phyloP scores from a whole-genome alignment of 1,140 invertebrate genomes.

The Aphaenogaster floridana region DNA sequence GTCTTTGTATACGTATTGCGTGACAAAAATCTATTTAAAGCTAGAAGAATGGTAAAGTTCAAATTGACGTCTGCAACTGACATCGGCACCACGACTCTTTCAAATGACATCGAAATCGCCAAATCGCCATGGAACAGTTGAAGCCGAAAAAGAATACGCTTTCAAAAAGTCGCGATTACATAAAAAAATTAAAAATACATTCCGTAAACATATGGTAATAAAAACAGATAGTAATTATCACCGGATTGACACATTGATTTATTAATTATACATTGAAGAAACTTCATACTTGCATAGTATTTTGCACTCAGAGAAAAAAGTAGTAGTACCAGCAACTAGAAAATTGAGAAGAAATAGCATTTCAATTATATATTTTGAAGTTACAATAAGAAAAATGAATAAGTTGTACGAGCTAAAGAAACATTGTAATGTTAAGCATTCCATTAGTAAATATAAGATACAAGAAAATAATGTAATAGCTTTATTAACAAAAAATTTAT shows the following conservation, averaged over 20 bases:
- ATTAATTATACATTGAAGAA: neutral
- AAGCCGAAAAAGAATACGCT: neutral
- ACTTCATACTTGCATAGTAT: neutral
- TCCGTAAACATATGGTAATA: neutral
- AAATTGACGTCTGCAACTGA: conserved; percentile 19
- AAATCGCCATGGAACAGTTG: neutral
- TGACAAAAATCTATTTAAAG: conserved; percentile 36
- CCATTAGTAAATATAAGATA: too few relatives aligned
- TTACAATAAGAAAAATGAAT: too few relatives aligned
- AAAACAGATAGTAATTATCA: neutral
- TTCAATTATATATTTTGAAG: too few relatives aligned
- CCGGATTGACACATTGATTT: neutral
- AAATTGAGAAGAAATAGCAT: too few relatives aligned
- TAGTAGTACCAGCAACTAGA: too few relatives aligned
- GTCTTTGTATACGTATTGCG: neutral
- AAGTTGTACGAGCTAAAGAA: too few relatives aligned
- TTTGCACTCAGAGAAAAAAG: neutral
- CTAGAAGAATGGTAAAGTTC: conserved; percentile 14
- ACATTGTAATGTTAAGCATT: too few relatives aligned
- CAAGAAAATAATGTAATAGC: too few relatives aligned
- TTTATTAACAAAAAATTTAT: too few relatives aligned
- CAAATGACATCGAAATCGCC: neutral
- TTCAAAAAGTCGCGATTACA: neutral
- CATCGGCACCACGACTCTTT: neutral
- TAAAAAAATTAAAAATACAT: neutral